These are phyloP conservation scores for Drosophila pseudotalamancana DNA, from an alignment of 2,888 invertebrate genomes.

Conservation along the genomic window DNA sequence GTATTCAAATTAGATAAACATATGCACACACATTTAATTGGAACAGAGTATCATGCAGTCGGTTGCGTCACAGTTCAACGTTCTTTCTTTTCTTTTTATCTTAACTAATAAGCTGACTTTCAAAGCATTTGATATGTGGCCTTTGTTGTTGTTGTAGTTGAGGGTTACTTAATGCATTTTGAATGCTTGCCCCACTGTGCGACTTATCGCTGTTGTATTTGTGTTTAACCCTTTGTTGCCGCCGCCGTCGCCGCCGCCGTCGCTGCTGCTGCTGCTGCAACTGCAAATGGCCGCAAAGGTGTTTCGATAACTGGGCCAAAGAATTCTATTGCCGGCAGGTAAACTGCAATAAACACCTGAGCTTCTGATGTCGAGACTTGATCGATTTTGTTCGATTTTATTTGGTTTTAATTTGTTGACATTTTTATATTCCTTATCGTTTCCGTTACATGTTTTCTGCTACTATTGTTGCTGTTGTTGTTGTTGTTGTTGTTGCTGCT, in stretches of 20 bases:
- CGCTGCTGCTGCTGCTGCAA: constrained; percentile 19
- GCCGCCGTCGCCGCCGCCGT: constrained; percentile 17
- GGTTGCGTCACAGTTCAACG: neutral
- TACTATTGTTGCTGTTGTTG: no score
- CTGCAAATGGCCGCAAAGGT: constrained; percentile 28
- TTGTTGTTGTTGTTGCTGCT: constrained; percentile 5
- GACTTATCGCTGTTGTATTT: constrained; percentile 25
- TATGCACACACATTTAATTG: no score
- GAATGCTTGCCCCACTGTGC: constrained; percentile 9
- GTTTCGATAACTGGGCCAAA: constrained; percentile 27
- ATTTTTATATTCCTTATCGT: constrained; percentile 52
- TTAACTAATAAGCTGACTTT: constrained; percentile 20
- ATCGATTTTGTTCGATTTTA: constrained; percentile 46
- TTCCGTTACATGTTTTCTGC: constrained; percentile 38
- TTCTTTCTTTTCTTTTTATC: neutral
- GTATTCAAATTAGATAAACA: no score
- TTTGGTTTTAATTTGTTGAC: constrained; percentile 60
- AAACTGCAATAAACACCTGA: constrained; percentile 25
- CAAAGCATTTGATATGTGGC: neutral
- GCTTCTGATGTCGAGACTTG: no score
- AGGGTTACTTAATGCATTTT: constrained; percentile 28
- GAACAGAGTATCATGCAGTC: neutral
- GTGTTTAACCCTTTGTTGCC: constrained; percentile 25
- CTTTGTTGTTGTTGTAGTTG: neutral
- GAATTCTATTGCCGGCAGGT: neutral